Evolutionary conservation across 2,113 vertebrate genomes (phyloP).

Genomic region (Petrocephalus zakoni): DNA sequence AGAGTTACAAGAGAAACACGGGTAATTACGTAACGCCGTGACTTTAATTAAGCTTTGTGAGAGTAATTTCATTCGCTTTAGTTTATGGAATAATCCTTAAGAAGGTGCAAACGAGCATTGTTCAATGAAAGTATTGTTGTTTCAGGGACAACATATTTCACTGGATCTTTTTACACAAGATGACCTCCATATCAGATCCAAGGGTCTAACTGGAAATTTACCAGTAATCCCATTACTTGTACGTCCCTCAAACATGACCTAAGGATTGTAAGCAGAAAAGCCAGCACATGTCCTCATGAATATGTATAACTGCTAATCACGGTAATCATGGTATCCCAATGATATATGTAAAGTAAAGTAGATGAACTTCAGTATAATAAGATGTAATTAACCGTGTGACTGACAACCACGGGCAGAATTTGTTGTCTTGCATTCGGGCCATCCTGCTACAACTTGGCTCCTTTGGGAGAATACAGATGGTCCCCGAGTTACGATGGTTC

Average conservation of each 20-base stretch:
- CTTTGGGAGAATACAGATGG: not conserved
- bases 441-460: not conserved
- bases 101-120: not conserved
- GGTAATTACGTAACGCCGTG: not conserved
- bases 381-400: not conserved
- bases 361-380: not conserved
- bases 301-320: not conserved
- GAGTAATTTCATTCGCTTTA: not conserved
- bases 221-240: not conserved
- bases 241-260: not conserved
- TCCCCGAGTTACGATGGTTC: too few species aligned
- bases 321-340: not conserved
- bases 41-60: not conserved
- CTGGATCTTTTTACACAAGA: not conserved
- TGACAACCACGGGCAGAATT: not conserved
- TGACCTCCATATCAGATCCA: not conserved
- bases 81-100: not conserved
- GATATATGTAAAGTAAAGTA: not conserved
- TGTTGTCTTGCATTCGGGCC: not conserved
- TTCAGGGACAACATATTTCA: not conserved
- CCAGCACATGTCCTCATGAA: not conserved
- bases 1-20: not conserved
- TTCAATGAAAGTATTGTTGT: not conserved
- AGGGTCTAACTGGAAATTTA: not conserved
- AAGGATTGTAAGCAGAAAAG: not conserved